These are phyloP conservation scores for Parnassius mnemosyne DNA, from an alignment of 2,888 invertebrate genomes.

Conservation along the genomic window DNA sequence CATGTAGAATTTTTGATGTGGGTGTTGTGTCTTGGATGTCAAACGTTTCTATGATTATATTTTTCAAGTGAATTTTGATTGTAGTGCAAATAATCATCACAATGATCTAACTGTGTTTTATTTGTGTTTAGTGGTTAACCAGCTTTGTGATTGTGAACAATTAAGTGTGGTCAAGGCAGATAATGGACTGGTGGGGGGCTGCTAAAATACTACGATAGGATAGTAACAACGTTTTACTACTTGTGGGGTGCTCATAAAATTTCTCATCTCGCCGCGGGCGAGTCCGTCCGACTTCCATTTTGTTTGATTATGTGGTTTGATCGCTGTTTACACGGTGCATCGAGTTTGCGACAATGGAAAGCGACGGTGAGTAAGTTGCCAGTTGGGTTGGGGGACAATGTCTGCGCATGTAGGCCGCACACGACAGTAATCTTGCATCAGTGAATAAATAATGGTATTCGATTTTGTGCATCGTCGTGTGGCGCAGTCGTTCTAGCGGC, in stretches of 20 bases:
- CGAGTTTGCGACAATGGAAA: conserved; percentile 71
- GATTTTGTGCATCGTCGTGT: conserved; percentile 68
- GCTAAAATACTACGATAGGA: conserved; percentile 79
- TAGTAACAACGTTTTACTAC: conserved; percentile 80
- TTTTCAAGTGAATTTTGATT: conserved; percentile 70
- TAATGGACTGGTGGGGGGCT: conserved; percentile 76
- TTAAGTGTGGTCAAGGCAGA: conserved; percentile 65
- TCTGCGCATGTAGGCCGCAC: conserved; percentile 74
- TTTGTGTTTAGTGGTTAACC: conserved; percentile 50
- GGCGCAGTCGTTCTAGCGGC: conserved; percentile 57
- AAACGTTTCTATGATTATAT: conserved; percentile 78
- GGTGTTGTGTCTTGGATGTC: conserved; percentile 76
- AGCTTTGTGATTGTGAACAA: conserved; percentile 62
- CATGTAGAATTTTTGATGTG: conserved; percentile 79
- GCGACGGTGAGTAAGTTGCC: conserved; percentile 66
- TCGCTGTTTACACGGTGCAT: conserved; percentile 70
- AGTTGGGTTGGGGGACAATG: conserved; percentile 46
- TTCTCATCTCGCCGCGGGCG: conserved; percentile 69
- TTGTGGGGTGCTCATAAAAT: conserved; percentile 70
- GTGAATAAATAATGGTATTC: conserved; percentile 72
- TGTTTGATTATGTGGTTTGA: conserved; percentile 76
- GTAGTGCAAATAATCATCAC: conserved; percentile 61
- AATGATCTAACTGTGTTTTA: conserved; percentile 50
- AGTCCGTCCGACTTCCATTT: conserved; percentile 75
- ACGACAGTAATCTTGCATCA: conserved; percentile 71